Base-by-base conservation (phyloP, 2,113 vertebrate species). In the Catagonus wagneri region DNA sequence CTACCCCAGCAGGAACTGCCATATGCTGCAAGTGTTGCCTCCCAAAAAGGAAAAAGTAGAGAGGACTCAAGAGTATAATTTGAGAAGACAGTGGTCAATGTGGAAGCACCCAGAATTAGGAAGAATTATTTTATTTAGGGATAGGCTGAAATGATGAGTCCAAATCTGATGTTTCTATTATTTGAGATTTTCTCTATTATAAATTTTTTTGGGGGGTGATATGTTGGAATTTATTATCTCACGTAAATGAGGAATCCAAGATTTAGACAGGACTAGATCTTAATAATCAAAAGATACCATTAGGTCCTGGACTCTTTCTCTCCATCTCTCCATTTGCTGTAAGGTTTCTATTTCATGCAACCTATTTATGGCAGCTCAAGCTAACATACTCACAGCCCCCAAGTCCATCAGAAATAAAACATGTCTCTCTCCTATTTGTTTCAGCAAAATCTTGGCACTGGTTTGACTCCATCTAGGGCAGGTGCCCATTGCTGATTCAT, bases 271-370 rank as follows among this genome's bases (percentile, higher is more conserved):
- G 7, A 81, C 10, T 83, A 23, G 16, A 79, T 74, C 7, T 95
- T 34, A 44, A 25, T 60, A 84, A 94, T 80, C 44, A 39, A 54
- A 87, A 50, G 13, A 63, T 65, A n/a, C 52, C 44, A 83, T 63
- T 74, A 80, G n/a, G 32, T 79, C 63, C n/a, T 72, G 20, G 22
- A 44, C 32, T 86, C 13, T 71, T 92, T 65, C 4, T 61, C 58
- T 89, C 13, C 1, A 80, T 34, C 23, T 90, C 36, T 60, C 10
- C 8, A 8, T 68, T 76, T 60, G 39, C 34, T 83, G 76, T 68
- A 71, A 58, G 32, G 44, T 81, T 95, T 95, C 34, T 93, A 63
- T 81, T 75, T 96, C 32, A 52, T 68, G 20, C 22, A 72, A 78
- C 50, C 17, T 81, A 2, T 84, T 83, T n/a, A 79, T 61, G 81